A percentile compares a stretch with the other conserved stretches of the same genome.
phyloP scores from a whole-genome alignment of 2,888 invertebrate species.

The Cosmopolites sordidus region DNA sequence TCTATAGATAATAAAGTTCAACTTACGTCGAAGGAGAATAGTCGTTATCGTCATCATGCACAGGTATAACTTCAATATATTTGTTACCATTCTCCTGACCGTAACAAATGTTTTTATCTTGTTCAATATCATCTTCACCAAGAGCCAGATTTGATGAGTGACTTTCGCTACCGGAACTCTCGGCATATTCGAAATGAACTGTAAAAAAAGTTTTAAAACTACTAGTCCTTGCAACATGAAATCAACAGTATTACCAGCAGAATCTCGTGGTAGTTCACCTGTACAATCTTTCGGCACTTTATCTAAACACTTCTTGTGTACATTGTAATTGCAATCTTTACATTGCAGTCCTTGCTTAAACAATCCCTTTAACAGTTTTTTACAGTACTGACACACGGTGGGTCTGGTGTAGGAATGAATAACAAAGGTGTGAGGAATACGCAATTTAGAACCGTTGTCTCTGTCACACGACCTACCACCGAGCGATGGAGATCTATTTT shows the following conservation, averaged over 20 bases:
- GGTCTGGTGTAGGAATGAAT: constrained; percentile 95
- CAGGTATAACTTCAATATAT: constrained; percentile 48
- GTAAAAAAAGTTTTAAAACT: no score
- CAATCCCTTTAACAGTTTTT: constrained; percentile 89
- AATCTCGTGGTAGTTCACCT: constrained; percentile 66
- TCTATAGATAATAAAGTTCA: no score
- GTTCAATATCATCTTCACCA: constrained; percentile 56
- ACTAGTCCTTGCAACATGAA: not conserved
- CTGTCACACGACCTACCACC: constrained; percentile 64
- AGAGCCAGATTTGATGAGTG: constrained; percentile 42
- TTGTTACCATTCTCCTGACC: constrained; percentile 40
- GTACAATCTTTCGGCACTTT: constrained; percentile 87
- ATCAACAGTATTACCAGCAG: constrained; percentile 38
- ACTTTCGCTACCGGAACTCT: constrained; percentile 55
- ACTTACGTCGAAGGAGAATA: constrained; percentile 46
- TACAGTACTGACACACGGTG: constrained; percentile 94
- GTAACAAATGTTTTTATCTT: constrained; percentile 33
- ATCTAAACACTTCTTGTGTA: constrained; percentile 90
- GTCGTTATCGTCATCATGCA: constrained; percentile 47
- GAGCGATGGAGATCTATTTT: constrained; percentile 67
- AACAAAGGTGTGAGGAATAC: constrained; percentile 94
- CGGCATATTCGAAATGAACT: constrained; percentile 51
- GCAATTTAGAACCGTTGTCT: constrained; percentile 44
- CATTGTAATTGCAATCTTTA: constrained; percentile 94
- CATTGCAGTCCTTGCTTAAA: constrained; percentile 98